Conservation (phyloP, 2,888 invertebrate species). For the Steinernema hermaphroditum region DNA sequence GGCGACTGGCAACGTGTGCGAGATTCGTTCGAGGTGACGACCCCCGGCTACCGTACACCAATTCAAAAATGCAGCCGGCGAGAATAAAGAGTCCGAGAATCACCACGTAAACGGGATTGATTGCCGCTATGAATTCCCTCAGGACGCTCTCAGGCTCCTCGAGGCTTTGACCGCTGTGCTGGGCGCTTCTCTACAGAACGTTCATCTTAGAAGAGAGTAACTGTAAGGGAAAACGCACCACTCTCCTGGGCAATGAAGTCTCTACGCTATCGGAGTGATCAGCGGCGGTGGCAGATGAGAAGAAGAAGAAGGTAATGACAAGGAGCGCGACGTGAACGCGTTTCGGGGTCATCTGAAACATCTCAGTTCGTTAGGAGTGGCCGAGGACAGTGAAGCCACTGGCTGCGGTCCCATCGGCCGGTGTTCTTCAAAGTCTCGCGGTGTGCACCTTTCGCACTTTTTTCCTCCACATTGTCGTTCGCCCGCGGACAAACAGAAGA, state of each 20-base stretch:
- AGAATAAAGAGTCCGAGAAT: slow-evolving; percentile 31
- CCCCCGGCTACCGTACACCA: slow-evolving; percentile 32
- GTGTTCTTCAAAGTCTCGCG: background rate
- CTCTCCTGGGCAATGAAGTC: no score
- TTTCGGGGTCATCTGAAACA: no score
- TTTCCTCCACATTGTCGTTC: background rate
- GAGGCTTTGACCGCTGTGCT: slow-evolving; percentile 11
- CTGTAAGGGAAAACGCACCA: no score
- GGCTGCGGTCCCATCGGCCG: background rate
- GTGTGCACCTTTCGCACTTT: background rate
- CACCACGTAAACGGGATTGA: slow-evolving; percentile 33
- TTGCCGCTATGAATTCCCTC: slow-evolving; percentile 29
- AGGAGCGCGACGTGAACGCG: no score
- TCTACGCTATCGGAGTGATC: no score
- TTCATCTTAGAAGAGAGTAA: no score
- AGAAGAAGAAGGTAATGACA: no score
- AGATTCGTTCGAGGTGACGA: slow-evolving; percentile 30
- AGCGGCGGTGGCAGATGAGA: no score
- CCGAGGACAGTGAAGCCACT: background rate
- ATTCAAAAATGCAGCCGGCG: slow-evolving; percentile 33
- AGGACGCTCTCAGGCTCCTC: background rate
- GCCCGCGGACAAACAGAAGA: background rate
- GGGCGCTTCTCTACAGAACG: slow-evolving; percentile 1
- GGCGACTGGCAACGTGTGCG: slow-evolving; percentile 35
- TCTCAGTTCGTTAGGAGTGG: no score